A percentile compares a stretch with the other conserved stretches of the same genome.
Evolutionary conservation across 2,888 invertebrate species (phyloP).

Genomic region (Thecophora atra): DNA sequence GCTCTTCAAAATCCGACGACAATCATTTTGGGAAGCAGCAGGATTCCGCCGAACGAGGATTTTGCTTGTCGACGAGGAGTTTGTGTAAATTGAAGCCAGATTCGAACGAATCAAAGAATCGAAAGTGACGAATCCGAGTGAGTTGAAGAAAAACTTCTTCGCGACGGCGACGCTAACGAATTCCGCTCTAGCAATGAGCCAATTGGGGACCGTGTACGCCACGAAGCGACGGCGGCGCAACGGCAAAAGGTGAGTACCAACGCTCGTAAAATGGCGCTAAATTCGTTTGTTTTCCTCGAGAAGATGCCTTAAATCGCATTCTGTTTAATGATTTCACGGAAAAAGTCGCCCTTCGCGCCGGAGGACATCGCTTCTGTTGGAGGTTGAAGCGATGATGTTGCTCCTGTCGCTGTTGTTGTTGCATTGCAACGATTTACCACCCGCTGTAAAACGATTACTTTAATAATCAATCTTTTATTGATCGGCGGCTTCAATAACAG

Average conservation of each 20-base stretch:
- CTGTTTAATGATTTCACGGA: background rate
- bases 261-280: too few relatives aligned
- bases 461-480: slow-evolving; percentile 54
- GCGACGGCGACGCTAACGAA: slow-evolving; percentile 65
- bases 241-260: slow-evolving; percentile 87
- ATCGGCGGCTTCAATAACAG: background rate
- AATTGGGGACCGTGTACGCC: slow-evolving; percentile 95
- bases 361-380: slow-evolving; percentile 11
- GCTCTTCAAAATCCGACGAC: background rate
- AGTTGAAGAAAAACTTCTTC: slow-evolving; percentile 49
- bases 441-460: slow-evolving; percentile 45
- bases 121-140: background rate
- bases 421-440: slow-evolving; percentile 29
- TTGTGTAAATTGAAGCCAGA: too few relatives aligned
- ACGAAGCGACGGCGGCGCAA: slow-evolving; percentile 94
- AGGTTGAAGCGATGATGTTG: background rate
- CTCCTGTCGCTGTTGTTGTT: background rate
- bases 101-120: too few relatives aligned
- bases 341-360: background rate
- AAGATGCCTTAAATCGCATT: background rate
- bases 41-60: too few relatives aligned
- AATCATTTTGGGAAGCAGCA: background rate
- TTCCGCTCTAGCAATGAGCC: slow-evolving; percentile 76
- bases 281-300: too few relatives aligned
- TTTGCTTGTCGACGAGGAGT: too few relatives aligned